A percentile compares a stretch with the other conserved stretches of the same genome.
Conservation (phyloP, 1,140 invertebrate genomes). For the Bradynema listronoti region DNA sequence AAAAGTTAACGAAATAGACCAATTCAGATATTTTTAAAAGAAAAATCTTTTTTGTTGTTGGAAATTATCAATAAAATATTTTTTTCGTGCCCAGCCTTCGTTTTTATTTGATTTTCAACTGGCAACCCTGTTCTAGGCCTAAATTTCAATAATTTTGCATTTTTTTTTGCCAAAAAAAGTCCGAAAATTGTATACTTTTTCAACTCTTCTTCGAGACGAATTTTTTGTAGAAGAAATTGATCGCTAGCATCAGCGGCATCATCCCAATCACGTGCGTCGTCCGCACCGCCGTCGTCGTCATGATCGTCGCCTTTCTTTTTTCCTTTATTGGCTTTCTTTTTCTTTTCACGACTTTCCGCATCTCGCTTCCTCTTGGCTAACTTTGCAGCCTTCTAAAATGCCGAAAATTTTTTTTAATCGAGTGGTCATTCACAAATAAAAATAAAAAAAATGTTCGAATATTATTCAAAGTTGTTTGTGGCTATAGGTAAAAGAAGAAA, state of each 20-base stretch:
- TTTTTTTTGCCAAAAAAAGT: too few relatives aligned
- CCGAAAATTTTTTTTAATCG: too few relatives aligned
- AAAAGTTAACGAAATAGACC: too few relatives aligned
- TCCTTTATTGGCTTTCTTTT: constrained; percentile 51
- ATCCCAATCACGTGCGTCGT: constrained; percentile 33
- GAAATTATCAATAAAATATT: too few relatives aligned
- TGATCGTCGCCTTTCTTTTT: constrained; percentile 40
- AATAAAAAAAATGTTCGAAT: constrained; percentile 10
- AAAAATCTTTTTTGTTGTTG: too few relatives aligned
- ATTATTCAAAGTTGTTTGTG: too few relatives aligned
- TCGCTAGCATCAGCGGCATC: constrained; percentile 26
- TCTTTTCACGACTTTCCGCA: constrained; percentile 40
- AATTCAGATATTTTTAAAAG: too few relatives aligned
- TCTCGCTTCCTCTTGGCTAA: constrained; percentile 50
- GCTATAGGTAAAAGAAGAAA: too few relatives aligned
- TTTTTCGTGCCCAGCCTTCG: too few relatives aligned
- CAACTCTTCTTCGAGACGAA: constrained; percentile 45
- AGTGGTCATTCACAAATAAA: background rate
- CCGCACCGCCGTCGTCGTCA: constrained; percentile 22
- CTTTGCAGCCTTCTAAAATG: constrained; percentile 48
- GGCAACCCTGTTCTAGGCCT: too few relatives aligned
- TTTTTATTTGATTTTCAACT: too few relatives aligned
- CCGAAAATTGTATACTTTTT: constrained; percentile 35
- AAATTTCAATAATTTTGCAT: too few relatives aligned
- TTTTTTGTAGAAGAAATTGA: constrained; percentile 42